These are phyloP conservation scores for Amazona finschi DNA, from an alignment of 2,797 vertebrate species.

Conservation along the genomic window DNA sequence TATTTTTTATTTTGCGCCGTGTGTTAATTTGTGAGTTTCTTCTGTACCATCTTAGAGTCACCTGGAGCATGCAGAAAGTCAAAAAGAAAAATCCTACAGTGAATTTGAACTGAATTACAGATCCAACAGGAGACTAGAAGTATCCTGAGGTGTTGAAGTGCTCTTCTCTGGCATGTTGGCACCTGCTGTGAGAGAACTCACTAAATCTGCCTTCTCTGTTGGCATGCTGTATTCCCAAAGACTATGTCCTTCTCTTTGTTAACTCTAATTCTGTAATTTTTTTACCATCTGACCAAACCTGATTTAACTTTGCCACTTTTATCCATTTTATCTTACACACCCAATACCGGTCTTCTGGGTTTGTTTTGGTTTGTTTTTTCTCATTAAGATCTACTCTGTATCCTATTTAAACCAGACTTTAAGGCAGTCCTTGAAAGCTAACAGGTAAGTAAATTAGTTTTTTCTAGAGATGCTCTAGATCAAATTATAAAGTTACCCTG, in stretches of 20 bases:
- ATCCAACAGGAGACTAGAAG: background rate
- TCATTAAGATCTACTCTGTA: background rate
- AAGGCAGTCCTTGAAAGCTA: conserved; percentile 9
- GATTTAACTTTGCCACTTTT: background rate
- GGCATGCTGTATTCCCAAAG: background rate
- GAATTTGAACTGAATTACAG: background rate
- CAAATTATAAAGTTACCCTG: background rate
- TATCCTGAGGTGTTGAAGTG: background rate
- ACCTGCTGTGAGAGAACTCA: background rate
- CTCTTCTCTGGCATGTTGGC: background rate
- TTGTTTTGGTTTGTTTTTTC: accelerated
- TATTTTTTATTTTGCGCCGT: background rate
- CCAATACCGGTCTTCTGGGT: background rate
- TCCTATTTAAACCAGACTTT: background rate
- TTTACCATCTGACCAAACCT: background rate
- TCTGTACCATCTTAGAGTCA: background rate
- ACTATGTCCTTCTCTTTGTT: background rate
- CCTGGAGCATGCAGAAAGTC: background rate
- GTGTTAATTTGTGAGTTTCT: background rate
- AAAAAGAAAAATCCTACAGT: background rate
- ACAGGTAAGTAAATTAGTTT: conserved; percentile 10
- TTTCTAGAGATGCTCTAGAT: conserved; percentile 19
- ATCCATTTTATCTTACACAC: background rate
- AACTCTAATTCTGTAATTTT: background rate
- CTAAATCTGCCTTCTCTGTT: background rate